A percentile compares a stretch with the other conserved stretches of the same genome.
Evolutionary conservation across 2,797 vertebrate species (phyloP).

Genomic region (Acanthornis magna): DNA sequence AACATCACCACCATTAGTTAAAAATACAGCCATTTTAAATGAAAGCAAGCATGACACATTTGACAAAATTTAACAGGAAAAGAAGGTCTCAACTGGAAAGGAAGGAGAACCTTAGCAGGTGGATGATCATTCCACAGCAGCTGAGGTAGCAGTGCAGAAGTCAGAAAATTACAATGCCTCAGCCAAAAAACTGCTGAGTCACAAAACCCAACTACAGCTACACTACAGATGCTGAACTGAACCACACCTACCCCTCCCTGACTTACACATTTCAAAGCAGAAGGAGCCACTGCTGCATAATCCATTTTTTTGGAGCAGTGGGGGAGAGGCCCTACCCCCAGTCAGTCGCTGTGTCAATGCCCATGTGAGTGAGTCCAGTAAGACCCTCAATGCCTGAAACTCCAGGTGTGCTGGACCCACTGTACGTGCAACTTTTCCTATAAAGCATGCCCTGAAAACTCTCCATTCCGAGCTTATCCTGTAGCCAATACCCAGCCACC

Average conservation of each 20-base stretch:
- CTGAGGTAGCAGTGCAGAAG: neutral
- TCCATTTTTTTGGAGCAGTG: neutral
- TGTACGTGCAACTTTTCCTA: neutral
- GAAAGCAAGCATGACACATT: neutral
- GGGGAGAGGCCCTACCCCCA: neutral
- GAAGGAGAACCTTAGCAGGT: neutral
- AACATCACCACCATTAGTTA: neutral
- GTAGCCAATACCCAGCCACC: neutral
- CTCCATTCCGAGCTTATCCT: neutral
- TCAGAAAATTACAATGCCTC: neutral
- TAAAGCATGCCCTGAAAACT: neutral
- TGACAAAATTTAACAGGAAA: neutral
- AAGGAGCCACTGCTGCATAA: neutral
- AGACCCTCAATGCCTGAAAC: too few relatives aligned
- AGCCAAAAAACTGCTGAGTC: neutral
- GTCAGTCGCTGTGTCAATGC: neutral
- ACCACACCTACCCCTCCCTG: neutral
- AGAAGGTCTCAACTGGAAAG: neutral
- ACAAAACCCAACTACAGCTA: neutral
- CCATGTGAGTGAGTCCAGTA: accelerated
- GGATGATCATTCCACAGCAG: neutral
- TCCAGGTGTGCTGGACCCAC: neutral
- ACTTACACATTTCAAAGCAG: neutral
- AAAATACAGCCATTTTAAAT: neutral
- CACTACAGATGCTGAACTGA: neutral